Base-by-base conservation (phyloP, 1,140 invertebrate species). In the Penaeus chinensis region DNA sequence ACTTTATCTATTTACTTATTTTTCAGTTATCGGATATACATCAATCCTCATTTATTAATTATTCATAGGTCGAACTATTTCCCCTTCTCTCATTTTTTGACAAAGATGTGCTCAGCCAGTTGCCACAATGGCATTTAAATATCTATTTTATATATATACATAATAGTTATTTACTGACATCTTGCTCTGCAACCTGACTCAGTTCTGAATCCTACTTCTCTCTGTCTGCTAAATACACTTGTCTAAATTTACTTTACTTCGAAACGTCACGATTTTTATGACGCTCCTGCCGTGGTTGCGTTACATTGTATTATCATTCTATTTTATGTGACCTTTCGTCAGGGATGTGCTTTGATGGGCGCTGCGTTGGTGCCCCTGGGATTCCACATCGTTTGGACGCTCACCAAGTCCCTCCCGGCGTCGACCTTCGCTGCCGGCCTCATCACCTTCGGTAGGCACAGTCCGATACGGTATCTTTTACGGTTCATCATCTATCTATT, bases 281-380 rank as follows among this genome's bases (percentile, higher is more conserved):
- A 24, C 65, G 65, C 24, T 66, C 65, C 24, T 22, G 20, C 11
- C 24, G 20, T 66, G 24, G 24, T 66, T 66, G 65, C 20, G 20
- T 24, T 66, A 66, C 65, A 24, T 0, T 22, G 24, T 22, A 22
- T 66, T 93, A 92, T 93, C 90, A 83, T 93, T 8, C 11, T 18
- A n/a, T n/a, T 22, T 0, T 71, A 2, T 22, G 32, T 32, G 32
- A 8, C 87, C 54, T 85, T 83, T n/a, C 32, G 4, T 90, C 91
- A 93, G 91, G 92, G 93, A 86, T 94, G 93, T 92, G 93, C 92
- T 32, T 54, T 91, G 24, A 88, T 93, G 42, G 93, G 93, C 42
- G 91, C 92, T 11, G 77, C 90, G 18, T 89, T 94, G 61, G 91
- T 93, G 3, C 93, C 93, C 10, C 91, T 94, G 82, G 90, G 91